These are phyloP conservation scores for Terrapene triunguis DNA, from an alignment of 2,113 vertebrate genomes.

Conservation along the genomic window DNA sequence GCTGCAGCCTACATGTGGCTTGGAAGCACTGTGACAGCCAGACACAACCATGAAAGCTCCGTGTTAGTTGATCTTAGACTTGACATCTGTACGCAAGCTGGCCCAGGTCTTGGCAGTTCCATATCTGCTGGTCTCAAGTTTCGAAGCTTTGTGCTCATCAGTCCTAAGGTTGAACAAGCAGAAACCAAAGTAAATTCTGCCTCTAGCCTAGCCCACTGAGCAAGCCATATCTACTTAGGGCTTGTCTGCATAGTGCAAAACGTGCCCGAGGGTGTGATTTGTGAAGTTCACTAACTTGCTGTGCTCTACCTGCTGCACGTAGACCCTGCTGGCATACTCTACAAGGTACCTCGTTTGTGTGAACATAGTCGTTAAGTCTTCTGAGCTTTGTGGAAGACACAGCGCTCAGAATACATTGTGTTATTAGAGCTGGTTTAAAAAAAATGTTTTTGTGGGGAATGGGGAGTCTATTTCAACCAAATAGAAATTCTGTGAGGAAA, in stretches of 20 bases:
- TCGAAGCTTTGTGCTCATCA: background rate
- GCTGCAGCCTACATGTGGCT: background rate
- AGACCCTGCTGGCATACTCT: background rate
- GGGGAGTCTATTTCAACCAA: background rate
- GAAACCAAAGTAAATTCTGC: background rate
- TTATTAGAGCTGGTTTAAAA: too few species aligned
- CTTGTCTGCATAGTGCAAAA: background rate
- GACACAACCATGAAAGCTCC: background rate
- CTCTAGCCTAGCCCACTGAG: background rate
- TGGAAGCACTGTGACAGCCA: background rate
- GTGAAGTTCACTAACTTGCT: background rate
- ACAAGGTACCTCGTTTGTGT: background rate
- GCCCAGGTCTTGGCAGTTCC: background rate
- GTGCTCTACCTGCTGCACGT: too few species aligned
- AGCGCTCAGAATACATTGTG: background rate
- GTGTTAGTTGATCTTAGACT: fast-evolving
- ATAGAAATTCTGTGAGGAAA: background rate
- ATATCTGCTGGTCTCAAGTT: background rate
- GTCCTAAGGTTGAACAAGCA: background rate
- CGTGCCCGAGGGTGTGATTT: background rate
- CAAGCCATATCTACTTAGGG: background rate
- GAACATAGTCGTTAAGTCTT: background rate
- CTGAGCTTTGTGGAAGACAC: background rate
- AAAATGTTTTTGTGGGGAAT: too few species aligned
- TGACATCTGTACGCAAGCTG: background rate